Base-by-base conservation (phyloP, 2,888 invertebrate genomes). In the Pterostichus madidus region DNA sequence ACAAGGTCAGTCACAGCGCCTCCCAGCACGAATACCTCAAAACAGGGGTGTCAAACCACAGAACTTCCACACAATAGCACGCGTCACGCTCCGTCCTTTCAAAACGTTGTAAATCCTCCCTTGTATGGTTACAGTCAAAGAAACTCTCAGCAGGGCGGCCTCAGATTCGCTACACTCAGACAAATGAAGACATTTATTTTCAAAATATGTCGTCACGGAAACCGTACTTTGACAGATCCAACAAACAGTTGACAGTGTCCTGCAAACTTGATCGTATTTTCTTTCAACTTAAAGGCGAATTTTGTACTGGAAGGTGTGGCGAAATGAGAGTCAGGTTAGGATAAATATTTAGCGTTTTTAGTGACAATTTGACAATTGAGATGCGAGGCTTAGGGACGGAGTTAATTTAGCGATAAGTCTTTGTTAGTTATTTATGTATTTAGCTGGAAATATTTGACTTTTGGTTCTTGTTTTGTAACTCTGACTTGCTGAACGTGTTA, bases 131-230 rank as follows among this genome's bases (percentile, higher is more conserved):
- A 24, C 49, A 59, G 17, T 76, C 32, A 24, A 76, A 76, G 46
- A 73, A n/a, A 8, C 13, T 24, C 59, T 46, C 78, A 78, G 78
- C 78, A 17, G 53, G 78, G 39, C 59, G 24, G 35, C 44, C 77
- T 39, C 59, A 73, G 17, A 81, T 81, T 81, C 73, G 81, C 59
- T 13, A 81, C 56, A 73, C 73, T 59, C 44, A 56, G 3, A 75
- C 80, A 84, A 84, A 85, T 84, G 84, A 83, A 85, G 85, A 86
- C 86, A 76, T 85, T 84, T 85, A 85, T 85, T 85, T 86, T 84
- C 84, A 83, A 84, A 85, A 85, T 84, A 85, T 81, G 83, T 85
- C 83, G 84, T 84, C 84, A 79, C 81, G 78, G 84, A 85, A 84
- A 86, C 86, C 86, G 83, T 84, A 84, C 80, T 84, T 84, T 86